Evolutionary conservation across 2,797 vertebrate genomes (phyloP), one percentile per base, ranked within the genome.

Genomic region (Margarornis squamiger): DNA sequence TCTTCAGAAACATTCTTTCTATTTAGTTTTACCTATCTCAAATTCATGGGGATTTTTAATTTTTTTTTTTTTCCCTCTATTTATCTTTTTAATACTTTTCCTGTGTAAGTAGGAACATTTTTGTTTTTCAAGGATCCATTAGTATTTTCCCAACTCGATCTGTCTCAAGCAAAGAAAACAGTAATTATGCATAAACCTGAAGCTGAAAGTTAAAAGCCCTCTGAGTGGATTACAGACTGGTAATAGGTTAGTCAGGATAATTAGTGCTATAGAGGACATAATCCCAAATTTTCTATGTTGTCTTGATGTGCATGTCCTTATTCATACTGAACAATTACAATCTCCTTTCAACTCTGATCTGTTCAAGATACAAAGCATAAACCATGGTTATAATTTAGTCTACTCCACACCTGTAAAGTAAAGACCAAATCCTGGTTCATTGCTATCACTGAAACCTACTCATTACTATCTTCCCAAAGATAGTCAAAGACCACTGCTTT

Each of bases 91-190:
- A 58, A 34, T 70, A 18, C 8, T 78, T 81, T 75, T 30, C 7
- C 9, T 13, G 0, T 17, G 1, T 41, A 62, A 57, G 6, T 27
- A 18, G 7, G 4, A 79, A 46, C 2, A 7, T 32, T 38, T 10
- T 18, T 27, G 4, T 52, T 66, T 84, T 81, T 62, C 15, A 63
- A 46, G 21, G 4, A 36, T 43, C 27, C 19, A 27, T 7, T 41
- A 27, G 1, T 65, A 26, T n/a, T 66, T 63, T 74, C 30, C 23
- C 41, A 21, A 49, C 4, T 43, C 46, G 9, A 48, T 7, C 4
- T 58, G 16, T 32, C 12, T 73, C 26, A 46, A 74, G 11, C 9
- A 27, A 57, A 63, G 41, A 43, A 59, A n/a, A 27, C 4, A 24
- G 7, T 51, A 74, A 8, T 30, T 77, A 30, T 34, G 23, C 18